Base-by-base conservation (phyloP, 2,888 invertebrate species). In the Oscheius myriophilus region DNA sequence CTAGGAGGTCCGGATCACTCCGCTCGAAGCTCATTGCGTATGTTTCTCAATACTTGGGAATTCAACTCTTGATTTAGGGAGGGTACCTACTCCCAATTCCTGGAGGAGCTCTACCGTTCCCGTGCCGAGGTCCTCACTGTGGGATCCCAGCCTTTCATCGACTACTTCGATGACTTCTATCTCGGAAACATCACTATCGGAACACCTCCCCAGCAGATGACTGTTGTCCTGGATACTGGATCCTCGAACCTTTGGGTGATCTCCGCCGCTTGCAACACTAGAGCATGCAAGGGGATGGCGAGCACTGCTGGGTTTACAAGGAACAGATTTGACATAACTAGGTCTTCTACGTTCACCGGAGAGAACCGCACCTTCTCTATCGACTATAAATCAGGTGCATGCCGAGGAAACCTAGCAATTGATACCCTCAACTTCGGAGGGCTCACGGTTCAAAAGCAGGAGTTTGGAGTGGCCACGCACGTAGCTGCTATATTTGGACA, bases 161-260 rank as follows among this genome's bases (percentile, higher is more conserved):
- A 82, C 72, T 83, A 80, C 68, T 81, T 61, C 57, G 82, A 82
- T 66, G 81, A 82, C 75, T 83, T 83, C 81, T 83, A 83, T 72
- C 79, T 83, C 67, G 82, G 82, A 70, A 78, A 81, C 76, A 80
- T 82, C 75, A 78, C 81, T 62, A 69, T 82, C 55, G 83, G 83
- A 75, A 82, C 83, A 21, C 79, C 79, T 54, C 53, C 73, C 14
- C 83, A 82, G 69, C 52, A 59, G 58, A 70, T 79, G 62, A 82
- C 78, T 67, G 69, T 82, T 45, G 80, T 81, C 42, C 68, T 80
- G 33, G 83, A 83, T 67, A 83, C 83, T 46, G 82, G 82, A 72
- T 80, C 80, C 39, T 79, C 81, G 67, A 82, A 82, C 73, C 67
- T 82, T 33, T 82, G 82, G 82, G 81, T 82, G 16, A 82, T 82